phyloP scores from a whole-genome alignment of 2,888 invertebrate genomes.

The Prosapia bicincta region DNA sequence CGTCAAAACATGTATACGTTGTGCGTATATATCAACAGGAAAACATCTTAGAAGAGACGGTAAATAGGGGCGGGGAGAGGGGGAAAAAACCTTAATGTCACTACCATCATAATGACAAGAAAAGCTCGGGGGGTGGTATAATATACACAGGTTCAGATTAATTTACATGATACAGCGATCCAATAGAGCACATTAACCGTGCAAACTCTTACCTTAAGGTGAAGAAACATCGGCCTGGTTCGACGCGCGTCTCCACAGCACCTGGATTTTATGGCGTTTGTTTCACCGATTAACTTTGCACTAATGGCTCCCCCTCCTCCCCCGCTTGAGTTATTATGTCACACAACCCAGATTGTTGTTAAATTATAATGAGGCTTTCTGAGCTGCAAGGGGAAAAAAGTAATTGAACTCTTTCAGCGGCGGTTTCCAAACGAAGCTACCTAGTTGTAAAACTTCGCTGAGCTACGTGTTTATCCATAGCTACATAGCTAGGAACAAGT shows the following conservation, averaged over 20 bases:
- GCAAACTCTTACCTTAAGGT: background rate
- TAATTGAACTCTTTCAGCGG: background rate
- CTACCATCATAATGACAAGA: constrained; percentile 8
- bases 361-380: background rate
- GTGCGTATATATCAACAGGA: background rate
- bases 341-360: background rate
- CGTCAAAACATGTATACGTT: too few species aligned
- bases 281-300: constrained; percentile 29
- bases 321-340: constrained; percentile 1
- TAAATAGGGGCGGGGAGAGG: constrained; percentile 2
- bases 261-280: constrained; percentile 29
- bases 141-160: constrained; percentile 26
- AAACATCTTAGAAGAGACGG: background rate
- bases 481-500: too few species aligned
- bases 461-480: too few species aligned
- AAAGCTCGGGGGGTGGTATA: constrained; percentile 11
- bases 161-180: constrained; percentile 29
- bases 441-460: too few species aligned
- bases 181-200: constrained; percentile 23
- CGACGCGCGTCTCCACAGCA: constrained; percentile 15
- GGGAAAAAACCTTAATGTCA: constrained; percentile 13
- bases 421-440: too few species aligned
- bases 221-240: constrained; percentile 19
- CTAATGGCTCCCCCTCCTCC: constrained; percentile 21
- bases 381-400: background rate